phyloP scores from a whole-genome alignment of 1,140 invertebrate genomes.

The Cephus cinctus region DNA sequence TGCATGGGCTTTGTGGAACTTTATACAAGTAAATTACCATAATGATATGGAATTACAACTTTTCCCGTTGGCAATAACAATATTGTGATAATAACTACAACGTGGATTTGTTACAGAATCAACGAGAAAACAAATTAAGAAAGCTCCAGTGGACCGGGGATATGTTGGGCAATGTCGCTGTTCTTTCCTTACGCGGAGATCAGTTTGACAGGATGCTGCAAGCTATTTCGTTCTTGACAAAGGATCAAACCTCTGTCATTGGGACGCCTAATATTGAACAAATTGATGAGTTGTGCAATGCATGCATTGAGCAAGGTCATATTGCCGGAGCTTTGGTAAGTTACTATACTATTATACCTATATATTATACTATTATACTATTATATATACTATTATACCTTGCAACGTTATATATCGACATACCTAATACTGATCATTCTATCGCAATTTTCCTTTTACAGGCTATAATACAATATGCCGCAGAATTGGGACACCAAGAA shows the following conservation, averaged over 20 bases:
- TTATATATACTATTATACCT: conserved; percentile 1
- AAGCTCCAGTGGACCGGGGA: conserved; percentile 1
- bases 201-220: conserved; percentile 23
- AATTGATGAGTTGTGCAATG: conserved; percentile 26
- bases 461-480: conserved; percentile 14
- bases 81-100: conserved; percentile 2
- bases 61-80: not conserved
- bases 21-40: conserved; percentile 23
- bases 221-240: conserved; percentile 23
- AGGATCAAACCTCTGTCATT: conserved; percentile 13
- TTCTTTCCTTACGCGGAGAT: conserved; percentile 26
- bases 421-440: conserved; percentile 4
- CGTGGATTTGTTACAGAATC: conserved; percentile 11
- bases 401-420: conserved; percentile 6
- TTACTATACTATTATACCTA: conserved; percentile 11
- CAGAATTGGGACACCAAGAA: conserved; percentile 12
- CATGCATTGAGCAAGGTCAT: conserved; percentile 24
- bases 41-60: not conserved
- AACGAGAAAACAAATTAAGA: conserved; percentile 5
- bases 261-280: conserved; percentile 13
- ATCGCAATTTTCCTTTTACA: conserved; percentile 13
- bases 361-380: not conserved
- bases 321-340: conserved; percentile 31
- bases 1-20: conserved; percentile 29
- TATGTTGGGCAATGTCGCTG: conserved; percentile 15